Evolutionary conservation across 1,140 invertebrate species (phyloP).

Genomic region (Drosophila paulistorum): DNA sequence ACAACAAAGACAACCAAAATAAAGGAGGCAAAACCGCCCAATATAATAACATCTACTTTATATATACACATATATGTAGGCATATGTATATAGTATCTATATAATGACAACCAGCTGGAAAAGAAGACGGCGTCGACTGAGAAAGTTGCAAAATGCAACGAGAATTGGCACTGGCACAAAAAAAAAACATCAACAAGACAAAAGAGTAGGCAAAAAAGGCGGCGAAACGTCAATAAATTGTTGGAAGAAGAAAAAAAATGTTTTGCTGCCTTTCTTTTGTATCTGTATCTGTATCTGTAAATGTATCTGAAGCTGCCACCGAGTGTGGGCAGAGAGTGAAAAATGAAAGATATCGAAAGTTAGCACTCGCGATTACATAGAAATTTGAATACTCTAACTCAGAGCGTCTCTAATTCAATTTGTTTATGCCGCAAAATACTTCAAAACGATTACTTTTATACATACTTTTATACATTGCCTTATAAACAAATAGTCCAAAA

Average conservation of each 20-base stretch:
- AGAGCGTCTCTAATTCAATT: too few species aligned
- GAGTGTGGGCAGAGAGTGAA: slow-evolving; percentile 48
- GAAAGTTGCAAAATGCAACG: slow-evolving; percentile 68
- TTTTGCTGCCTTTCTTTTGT: slow-evolving; percentile 69
- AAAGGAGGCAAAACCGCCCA: slow-evolving; percentile 53
- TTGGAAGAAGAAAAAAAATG: slow-evolving; percentile 41
- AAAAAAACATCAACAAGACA: not conserved
- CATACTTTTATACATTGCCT: too few species aligned
- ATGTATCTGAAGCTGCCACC: slow-evolving; percentile 13
- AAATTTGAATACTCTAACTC: not conserved
- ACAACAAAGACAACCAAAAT: slow-evolving; percentile 32
- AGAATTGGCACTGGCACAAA: slow-evolving; percentile 8
- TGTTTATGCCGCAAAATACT: too few species aligned
- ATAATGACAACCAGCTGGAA: slow-evolving; percentile 58
- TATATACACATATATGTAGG: slow-evolving; percentile 31
- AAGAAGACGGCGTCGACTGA: slow-evolving; percentile 38
- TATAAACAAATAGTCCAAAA: too few species aligned
- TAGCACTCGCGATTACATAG: not conserved
- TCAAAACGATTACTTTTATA: too few species aligned
- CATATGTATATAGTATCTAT: slow-evolving; percentile 23
- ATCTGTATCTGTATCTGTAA: slow-evolving; percentile 35
- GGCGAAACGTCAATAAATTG: slow-evolving; percentile 59
- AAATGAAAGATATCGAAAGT: slow-evolving; percentile 18
- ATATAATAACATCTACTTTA: slow-evolving; percentile 41
- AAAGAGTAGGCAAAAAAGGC: slow-evolving; percentile 20